These are phyloP conservation scores for Symphodus melops DNA, from an alignment of 2,113 vertebrate genomes.

Conservation along the genomic window DNA sequence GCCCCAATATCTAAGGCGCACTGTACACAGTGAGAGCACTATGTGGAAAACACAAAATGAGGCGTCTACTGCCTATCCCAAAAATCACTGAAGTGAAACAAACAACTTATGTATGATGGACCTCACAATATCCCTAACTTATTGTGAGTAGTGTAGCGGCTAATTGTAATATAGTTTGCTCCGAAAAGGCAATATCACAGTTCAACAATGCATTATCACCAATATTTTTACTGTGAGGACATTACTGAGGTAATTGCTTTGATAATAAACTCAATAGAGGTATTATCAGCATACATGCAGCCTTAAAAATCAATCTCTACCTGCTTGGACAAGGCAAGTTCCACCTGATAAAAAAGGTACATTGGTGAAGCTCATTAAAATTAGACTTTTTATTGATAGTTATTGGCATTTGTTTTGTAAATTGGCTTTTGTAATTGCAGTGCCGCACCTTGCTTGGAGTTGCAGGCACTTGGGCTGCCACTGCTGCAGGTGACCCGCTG, in stretches of 20 bases:
- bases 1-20: no score
- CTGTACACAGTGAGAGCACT: no score
- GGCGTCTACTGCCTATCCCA: no score
- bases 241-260: not conserved
- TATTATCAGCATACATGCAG: conserved; percentile 58
- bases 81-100: no score
- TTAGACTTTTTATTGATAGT: not conserved
- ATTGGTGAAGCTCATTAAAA: conserved; percentile 27
- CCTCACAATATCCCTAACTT: no score
- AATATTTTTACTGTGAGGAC: not conserved
- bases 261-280: conserved; percentile 62
- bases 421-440: not conserved
- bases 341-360: conserved; percentile 64
- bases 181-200: not conserved
- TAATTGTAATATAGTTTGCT: not conserved
- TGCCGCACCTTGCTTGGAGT: conserved; percentile 90
- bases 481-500: conserved; percentile 74
- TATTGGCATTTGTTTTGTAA: not conserved
- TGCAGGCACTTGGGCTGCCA: conserved; percentile 72
- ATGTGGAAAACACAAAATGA: no score
- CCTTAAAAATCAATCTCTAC: conserved; percentile 62
- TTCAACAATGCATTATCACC: conserved; percentile 40
- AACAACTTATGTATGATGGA: no score
- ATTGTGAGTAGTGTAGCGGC: no score
- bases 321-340: conserved; percentile 72